Evolutionary conservation across 2,113 vertebrate species (phyloP), one percentile per base, ranked within the genome.

Genomic region (Anas platyrhynchos): DNA sequence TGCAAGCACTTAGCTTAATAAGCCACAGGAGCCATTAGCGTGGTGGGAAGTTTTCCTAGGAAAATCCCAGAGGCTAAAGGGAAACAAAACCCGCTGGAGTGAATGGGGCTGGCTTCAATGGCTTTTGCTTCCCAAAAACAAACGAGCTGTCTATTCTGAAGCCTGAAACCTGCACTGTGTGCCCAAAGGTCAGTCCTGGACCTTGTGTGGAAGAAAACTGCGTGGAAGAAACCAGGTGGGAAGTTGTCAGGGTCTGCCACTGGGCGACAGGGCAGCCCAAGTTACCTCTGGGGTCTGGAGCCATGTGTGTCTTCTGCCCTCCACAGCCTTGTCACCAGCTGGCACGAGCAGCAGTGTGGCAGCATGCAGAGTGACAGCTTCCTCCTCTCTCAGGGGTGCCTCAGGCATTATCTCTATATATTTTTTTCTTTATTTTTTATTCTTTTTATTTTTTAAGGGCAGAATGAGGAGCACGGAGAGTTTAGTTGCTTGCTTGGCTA

Each of bases 281-380:
- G 0, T 32, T 79, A 43, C 23, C 31, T 74, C 38, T 5, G 8
- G 10, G 13, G 4, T 62, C 34, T 67, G 72, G 52, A 83, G 66
- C 34, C 0, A 0, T 22, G 27, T 3, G 9, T 61, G 56, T 44
- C 81, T 67, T 48, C 67, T 81, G 27, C 48, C 48, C 31, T 68
- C 0, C 1, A 52, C 16, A 52, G 7, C 8, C 8, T 31, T 9
- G 20, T 32, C 50, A 23, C 26, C 52, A 55, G n/a, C 1, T 0
- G 2, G 0, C 62, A 36, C 12, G 7, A 23, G 48, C 22, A 48
- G 46, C 46, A 48, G 20, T 20, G 12, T 9, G 7, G 48, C 48
- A 50, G 27, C 12, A 65, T 75, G 22, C 43, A 59, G 79, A 73
- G 14, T 52, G 55, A 43, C 72, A 32, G 32, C 61, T 79, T 79